These are phyloP conservation scores for Serranus cabrilla DNA, from an alignment of 2,797 vertebrate species.

Conservation along the genomic window DNA sequence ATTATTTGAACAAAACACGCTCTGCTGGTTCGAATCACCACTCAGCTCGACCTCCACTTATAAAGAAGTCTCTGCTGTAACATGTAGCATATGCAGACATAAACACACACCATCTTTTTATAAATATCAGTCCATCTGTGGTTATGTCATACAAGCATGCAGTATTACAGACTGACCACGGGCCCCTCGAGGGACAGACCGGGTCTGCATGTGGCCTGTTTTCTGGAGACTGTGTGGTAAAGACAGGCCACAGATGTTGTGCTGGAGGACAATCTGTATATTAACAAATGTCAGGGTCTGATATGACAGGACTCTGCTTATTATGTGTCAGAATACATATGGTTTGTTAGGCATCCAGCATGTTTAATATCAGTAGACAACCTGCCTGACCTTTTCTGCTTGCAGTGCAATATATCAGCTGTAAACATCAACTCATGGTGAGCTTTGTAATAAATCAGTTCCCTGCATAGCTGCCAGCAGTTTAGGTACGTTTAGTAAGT, in stretches of 20 bases:
- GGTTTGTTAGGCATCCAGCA: slow-evolving; percentile 22
- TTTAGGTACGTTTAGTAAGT: no score
- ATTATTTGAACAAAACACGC: not conserved
- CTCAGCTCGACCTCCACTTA: not conserved
- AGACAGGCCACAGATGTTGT: slow-evolving; percentile 30
- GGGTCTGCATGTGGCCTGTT: not conserved
- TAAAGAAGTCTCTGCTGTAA: slow-evolving; percentile 1
- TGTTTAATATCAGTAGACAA: slow-evolving; percentile 28
- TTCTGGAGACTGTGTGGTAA: not conserved
- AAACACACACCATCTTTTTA: slow-evolving; percentile 1
- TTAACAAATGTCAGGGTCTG: slow-evolving; percentile 21
- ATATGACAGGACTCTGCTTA: not conserved
- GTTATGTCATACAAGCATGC: slow-evolving; percentile 33
- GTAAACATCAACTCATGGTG: slow-evolving; percentile 13
- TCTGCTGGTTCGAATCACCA: not conserved
- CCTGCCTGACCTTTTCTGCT: slow-evolving; percentile 43
- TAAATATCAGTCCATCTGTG: slow-evolving; percentile 18
- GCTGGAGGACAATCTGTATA: slow-evolving; percentile 1
- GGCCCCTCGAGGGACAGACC: slow-evolving; percentile 6
- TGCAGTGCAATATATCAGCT: slow-evolving; percentile 21
- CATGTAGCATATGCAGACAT: not conserved
- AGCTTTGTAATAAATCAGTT: not conserved
- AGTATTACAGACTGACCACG: slow-evolving; percentile 3
- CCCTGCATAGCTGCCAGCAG: no score
- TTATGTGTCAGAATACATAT: slow-evolving; percentile 29